Conservation (phyloP, 1,140 invertebrate genomes). For the Drosophila ananassae region DNA sequence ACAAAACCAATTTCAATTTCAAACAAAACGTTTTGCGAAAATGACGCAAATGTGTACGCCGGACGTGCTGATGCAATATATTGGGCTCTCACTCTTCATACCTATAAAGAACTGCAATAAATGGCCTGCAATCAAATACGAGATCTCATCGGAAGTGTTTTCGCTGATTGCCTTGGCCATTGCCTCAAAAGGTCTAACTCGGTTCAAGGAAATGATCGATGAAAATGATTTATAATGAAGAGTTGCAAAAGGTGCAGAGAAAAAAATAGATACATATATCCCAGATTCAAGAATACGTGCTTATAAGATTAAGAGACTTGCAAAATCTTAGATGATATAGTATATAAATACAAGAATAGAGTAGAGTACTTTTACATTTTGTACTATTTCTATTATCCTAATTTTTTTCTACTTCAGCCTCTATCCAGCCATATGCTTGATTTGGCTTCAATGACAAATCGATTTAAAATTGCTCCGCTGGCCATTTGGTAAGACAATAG, state of each 20-base stretch:
- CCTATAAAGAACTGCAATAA: conserved; percentile 36
- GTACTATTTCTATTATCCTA: no score
- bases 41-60: conserved; percentile 70
- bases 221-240: conserved; percentile 63
- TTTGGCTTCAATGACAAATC: conserved; percentile 51
- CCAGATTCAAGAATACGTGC: background rate
- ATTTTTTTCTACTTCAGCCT: no score
- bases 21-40: conserved; percentile 76
- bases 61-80: conserved; percentile 56
- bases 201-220: conserved; percentile 56
- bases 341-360: no score
- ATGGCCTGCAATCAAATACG: conserved; percentile 34
- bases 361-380: no score
- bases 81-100: background rate
- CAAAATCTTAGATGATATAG: background rate
- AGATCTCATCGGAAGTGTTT: conserved; percentile 69
- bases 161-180: conserved; percentile 57
- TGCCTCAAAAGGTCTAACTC: conserved; percentile 34
- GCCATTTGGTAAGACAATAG: conserved; percentile 48
- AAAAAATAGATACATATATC: conserved; percentile 2
- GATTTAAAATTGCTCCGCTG: conserved; percentile 59
- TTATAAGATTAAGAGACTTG: background rate
- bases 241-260: conserved; percentile 16
- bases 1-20: conserved; percentile 79
- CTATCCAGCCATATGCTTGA: conserved; percentile 14